phyloP scores from a whole-genome alignment of 1,140 invertebrate genomes.

The Lordiphosa collinella region DNA sequence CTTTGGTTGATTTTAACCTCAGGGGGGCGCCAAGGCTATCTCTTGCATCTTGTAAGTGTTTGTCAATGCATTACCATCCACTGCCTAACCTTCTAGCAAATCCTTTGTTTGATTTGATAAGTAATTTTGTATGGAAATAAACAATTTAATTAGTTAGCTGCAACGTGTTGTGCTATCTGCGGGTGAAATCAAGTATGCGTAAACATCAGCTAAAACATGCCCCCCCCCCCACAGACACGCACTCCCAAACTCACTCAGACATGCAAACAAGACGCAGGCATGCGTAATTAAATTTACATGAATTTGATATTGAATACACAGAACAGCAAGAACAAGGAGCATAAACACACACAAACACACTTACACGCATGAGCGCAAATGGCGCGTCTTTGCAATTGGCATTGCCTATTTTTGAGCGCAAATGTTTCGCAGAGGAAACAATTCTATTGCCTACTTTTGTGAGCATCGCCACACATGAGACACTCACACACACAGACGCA shows the following conservation, averaged over 20 bases:
- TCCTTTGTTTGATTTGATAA: constrained; percentile 18
- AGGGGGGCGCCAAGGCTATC: too few species aligned
- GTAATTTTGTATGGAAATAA: constrained; percentile 28
- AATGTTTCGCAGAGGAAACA: constrained; percentile 12
- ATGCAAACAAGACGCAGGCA: constrained; percentile 61
- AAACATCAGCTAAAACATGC: constrained; percentile 50
- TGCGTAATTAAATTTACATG: constrained; percentile 77
- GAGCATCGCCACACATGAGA: background rate
- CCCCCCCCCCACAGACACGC: constrained; percentile 1
- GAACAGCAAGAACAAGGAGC: constrained; percentile 5
- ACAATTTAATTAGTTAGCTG: constrained; percentile 63
- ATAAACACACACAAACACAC: constrained; percentile 5
- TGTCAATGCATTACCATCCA: too few species aligned
- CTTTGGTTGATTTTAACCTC: too few species aligned
- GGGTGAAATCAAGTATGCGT: constrained; percentile 68
- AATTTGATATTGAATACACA: constrained; percentile 70
- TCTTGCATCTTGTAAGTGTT: too few species aligned
- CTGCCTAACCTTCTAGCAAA: too few species aligned
- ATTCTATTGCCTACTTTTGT: constrained; percentile 30
- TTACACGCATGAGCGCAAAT: background rate
- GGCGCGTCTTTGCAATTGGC: constrained; percentile 49
- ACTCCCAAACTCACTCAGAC: constrained; percentile 20
- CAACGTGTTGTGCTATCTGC: constrained; percentile 8
- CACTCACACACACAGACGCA: constrained; percentile 2
- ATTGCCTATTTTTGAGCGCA: constrained; percentile 45